Conservation (phyloP, 1,140 invertebrate species). For the Drosophila punjabiensis region DNA sequence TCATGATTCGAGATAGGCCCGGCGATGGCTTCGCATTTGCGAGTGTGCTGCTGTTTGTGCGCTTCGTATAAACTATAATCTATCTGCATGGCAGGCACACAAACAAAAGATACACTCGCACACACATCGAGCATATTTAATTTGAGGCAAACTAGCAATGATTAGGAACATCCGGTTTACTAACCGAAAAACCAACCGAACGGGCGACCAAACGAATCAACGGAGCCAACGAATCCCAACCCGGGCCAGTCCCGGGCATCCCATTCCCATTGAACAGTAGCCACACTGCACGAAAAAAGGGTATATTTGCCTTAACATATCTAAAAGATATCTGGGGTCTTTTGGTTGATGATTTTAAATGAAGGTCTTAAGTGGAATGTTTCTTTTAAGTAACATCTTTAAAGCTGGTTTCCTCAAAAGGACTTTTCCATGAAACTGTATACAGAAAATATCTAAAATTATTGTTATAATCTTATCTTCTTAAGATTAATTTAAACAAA, state of each 20-base stretch:
- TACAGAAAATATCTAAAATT: neutral
- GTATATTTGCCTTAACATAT: neutral
- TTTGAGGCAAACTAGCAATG: constrained; percentile 85
- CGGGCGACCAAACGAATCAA: constrained; percentile 48
- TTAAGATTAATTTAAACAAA: neutral
- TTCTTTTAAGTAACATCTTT: too few relatives aligned
- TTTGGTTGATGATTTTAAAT: too few relatives aligned
- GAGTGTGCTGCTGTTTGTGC: constrained; percentile 20
- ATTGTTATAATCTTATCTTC: accelerated
- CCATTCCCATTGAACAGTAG: constrained; percentile 74
- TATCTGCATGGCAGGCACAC: constrained; percentile 51
- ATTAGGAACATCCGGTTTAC: constrained; percentile 85
- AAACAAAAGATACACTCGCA: constrained; percentile 71
- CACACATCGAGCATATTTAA: constrained; percentile 81
- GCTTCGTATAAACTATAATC: constrained; percentile 54
- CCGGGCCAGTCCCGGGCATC: constrained; percentile 35
- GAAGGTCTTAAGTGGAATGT: neutral
- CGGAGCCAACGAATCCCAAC: constrained; percentile 43
- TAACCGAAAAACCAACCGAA: constrained; percentile 83
- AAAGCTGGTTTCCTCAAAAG: neutral
- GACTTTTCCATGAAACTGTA: neutral
- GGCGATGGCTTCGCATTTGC: constrained; percentile 37
- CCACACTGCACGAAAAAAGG: constrained; percentile 18
- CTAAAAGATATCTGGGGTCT: too few relatives aligned
- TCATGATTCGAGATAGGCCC: constrained; percentile 48